Conservation (phyloP, 1,140 invertebrate species). For the Paraescarpia echinospica region DNA sequence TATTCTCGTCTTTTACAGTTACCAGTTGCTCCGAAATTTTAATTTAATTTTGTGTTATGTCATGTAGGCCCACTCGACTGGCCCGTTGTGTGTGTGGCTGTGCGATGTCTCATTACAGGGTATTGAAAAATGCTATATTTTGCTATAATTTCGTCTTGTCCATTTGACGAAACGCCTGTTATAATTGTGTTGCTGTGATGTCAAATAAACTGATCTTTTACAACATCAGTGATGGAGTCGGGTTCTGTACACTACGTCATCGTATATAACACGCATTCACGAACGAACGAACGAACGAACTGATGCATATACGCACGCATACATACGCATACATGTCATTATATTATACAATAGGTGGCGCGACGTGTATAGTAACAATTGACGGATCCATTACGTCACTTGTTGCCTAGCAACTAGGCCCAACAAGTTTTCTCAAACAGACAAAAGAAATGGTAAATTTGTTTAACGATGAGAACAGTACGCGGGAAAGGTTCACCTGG, state of each 20-base stretch:
- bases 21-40: not conserved
- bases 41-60: not conserved
- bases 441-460: too few relatives aligned
- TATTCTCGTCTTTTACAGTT: not conserved
- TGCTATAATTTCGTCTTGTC: slow-evolving; percentile 5
- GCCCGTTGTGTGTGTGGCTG: not conserved
- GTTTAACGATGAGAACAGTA: too few relatives aligned
- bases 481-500: too few relatives aligned
- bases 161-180: slow-evolving; percentile 4
- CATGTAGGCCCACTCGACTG: not conserved
- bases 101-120: not conserved
- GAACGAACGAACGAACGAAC: not conserved
- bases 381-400: too few relatives aligned
- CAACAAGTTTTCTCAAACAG: too few relatives aligned
- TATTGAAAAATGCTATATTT: slow-evolving; percentile 2
- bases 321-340: too few relatives aligned
- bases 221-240: not conserved
- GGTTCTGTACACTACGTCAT: not conserved
- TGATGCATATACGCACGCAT: not conserved
- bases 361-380: too few relatives aligned
- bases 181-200: slow-evolving; percentile 5
- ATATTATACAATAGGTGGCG: too few relatives aligned
- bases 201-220: slow-evolving; percentile 1
- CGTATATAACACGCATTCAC: not conserved
- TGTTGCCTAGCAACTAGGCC: too few relatives aligned